phyloP scores from a whole-genome alignment of 2,888 invertebrate species.

The Prostheceraeus crozeri region DNA sequence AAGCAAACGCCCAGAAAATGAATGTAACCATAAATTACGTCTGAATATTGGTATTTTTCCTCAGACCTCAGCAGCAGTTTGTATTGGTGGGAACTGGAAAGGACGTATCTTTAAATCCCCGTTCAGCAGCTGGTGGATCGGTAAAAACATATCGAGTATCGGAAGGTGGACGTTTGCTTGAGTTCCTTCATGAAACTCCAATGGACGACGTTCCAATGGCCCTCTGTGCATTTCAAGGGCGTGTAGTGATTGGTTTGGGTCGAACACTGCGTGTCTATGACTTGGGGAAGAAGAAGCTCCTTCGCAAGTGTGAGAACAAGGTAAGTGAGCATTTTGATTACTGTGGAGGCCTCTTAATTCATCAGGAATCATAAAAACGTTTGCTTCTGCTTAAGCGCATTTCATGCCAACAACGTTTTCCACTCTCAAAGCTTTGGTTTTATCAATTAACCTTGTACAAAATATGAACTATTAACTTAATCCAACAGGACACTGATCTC shows the following conservation, averaged over 20 bases:
- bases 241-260: slow-evolving; percentile 83
- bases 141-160: slow-evolving; percentile 71
- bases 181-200: slow-evolving; percentile 83
- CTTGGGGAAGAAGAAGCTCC: slow-evolving; percentile 85
- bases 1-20: too few relatives aligned
- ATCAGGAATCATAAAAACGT: too few relatives aligned
- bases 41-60: neutral
- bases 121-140: slow-evolving; percentile 72
- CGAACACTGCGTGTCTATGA: slow-evolving; percentile 85
- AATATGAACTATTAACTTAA: too few relatives aligned
- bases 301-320: slow-evolving; percentile 95
- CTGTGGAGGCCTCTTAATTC: neutral
- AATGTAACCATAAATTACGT: too few relatives aligned
- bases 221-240: slow-evolving; percentile 65
- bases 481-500: too few relatives aligned
- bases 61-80: slow-evolving; percentile 61
- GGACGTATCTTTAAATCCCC: slow-evolving; percentile 78
- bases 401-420: too few relatives aligned
- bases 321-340: slow-evolving; percentile 48
- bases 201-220: slow-evolving; percentile 75
- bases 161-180: slow-evolving; percentile 70
- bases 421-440: too few relatives aligned
- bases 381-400: too few relatives aligned
- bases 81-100: slow-evolving; percentile 81
- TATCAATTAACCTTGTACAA: too few relatives aligned